Conservation (phyloP, 2,797 vertebrate species). For the Agapornis canus region DNA sequence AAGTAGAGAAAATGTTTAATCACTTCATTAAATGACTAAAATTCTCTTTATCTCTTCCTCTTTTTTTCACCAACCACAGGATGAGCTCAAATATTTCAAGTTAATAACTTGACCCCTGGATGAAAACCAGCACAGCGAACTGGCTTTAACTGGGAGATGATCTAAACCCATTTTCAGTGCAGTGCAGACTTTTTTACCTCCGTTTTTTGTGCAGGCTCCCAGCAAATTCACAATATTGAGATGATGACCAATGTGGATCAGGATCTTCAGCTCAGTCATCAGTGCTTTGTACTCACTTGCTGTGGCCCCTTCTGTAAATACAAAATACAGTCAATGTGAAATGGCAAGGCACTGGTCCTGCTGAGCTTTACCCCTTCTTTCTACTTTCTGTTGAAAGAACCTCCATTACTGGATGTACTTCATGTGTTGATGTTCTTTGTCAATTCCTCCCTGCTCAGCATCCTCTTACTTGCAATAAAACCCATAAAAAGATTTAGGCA, state of each 20-base stretch:
- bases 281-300: slow-evolving; percentile 92
- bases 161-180: not conserved
- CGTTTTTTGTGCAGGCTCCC: slow-evolving; percentile 91
- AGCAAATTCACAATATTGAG: slow-evolving; percentile 95
- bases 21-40: not conserved
- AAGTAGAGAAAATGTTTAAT: not conserved
- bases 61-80: not conserved
- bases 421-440: not conserved
- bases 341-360: not conserved
- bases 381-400: not conserved
- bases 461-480: slow-evolving; percentile 55
- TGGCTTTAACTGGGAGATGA: not conserved
- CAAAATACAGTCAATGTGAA: not conserved
- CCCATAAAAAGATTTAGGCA: slow-evolving; percentile 35
- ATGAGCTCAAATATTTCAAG: not conserved
- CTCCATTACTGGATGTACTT: not conserved
- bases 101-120: not conserved
- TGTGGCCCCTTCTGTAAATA: slow-evolving; percentile 89
- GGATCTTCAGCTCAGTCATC: slow-evolving; percentile 95
- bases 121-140: not conserved
- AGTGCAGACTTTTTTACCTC: slow-evolving; percentile 78
- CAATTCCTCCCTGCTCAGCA: slow-evolving; percentile 44
- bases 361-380: not conserved
- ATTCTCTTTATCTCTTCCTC: not conserved
- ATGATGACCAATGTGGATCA: slow-evolving; percentile 93